Base-by-base conservation (phyloP, 2,113 vertebrate species). In the Rhegmatorhina hoffmannsi region DNA sequence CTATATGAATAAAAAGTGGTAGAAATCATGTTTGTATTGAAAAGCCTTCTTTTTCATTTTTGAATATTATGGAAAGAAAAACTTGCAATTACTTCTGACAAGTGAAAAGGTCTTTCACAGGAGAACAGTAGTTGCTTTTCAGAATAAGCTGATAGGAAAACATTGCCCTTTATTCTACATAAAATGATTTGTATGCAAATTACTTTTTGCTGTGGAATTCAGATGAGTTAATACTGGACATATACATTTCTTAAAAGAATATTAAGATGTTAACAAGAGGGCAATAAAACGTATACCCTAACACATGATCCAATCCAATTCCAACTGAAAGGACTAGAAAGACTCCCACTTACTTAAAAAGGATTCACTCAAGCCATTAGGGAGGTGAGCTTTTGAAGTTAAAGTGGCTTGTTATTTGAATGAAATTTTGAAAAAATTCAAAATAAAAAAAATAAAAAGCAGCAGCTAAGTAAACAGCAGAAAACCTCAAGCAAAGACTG, bases 401-500 rank as follows among this genome's bases (percentile, higher is more conserved):
- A 28, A 52, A 94, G 44, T 50, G 46, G 17, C 69, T 90, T 84
- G 38, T 40, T 62, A 69, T 34, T 91, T 86, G 88, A 94, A 96
- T 38, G 13, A 92, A 83, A 78, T 88, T 91, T 90, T 70, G 26
- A 83, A 90, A 62, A 5, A 40, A 49, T 81, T 62, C 36, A 46
- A 84, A 91, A 80, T 55, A 73, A 26, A 34, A 34, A 16, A 80
- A 47, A 46, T 47, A 33, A 28, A 21, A 20, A 29, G 1, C n/a
- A 81, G 24, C 60, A 75, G 78, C 95, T 95, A 94, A 94, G 52
- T 63, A 89, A 91, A 56, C 31, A 84, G 19, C 19, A 78, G 47
- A 92, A 93, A 95, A 84, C 63, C 49, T 78, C 72, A 75, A 87
- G 79, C 44, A 49, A 89, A 92, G 64, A 68, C 70, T 38, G n/a